Conservation (phyloP, 1,140 invertebrate species). For the Gryllus bimaculatus region DNA sequence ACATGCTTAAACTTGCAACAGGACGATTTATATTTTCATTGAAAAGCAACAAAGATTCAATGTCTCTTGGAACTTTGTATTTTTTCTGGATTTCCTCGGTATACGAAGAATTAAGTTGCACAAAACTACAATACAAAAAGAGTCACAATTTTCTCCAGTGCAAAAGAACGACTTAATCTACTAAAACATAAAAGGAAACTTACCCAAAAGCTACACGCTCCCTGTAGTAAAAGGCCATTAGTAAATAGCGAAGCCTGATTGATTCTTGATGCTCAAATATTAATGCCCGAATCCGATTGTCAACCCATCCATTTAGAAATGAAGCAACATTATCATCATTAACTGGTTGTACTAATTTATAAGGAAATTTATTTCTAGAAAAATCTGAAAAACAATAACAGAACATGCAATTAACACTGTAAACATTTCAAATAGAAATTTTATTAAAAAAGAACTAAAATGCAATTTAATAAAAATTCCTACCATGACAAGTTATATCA, state of each 20-base stretch:
- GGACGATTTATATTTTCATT: conserved; percentile 78
- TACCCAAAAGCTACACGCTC: conserved; percentile 82
- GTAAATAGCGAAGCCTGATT: conserved; percentile 72
- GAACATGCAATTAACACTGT: not conserved
- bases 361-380: conserved; percentile 72
- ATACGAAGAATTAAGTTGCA: conserved; percentile 44
- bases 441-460: not conserved
- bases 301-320: conserved; percentile 80
- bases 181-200: conserved; percentile 30
- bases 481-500: not conserved
- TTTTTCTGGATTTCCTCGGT: conserved; percentile 50
- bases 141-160: not conserved
- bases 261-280: conserved; percentile 72
- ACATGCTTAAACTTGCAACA: conserved; percentile 75
- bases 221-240: conserved; percentile 78
- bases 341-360: conserved; percentile 61
- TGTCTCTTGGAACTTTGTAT: conserved; percentile 63
- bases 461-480: not conserved
- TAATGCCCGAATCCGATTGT: conserved; percentile 82
- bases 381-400: conserved; percentile 53
- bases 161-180: not conserved
- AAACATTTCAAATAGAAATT: conserved; percentile 10
- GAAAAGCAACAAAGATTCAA: conserved; percentile 81
- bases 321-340: conserved; percentile 61
- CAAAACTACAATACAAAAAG: conserved; percentile 45